A percentile compares a stretch with the other conserved stretches of the same genome.
Conservation (phyloP, 2,797 vertebrate genomes). For the Bovichtus diacanthus region DNA sequence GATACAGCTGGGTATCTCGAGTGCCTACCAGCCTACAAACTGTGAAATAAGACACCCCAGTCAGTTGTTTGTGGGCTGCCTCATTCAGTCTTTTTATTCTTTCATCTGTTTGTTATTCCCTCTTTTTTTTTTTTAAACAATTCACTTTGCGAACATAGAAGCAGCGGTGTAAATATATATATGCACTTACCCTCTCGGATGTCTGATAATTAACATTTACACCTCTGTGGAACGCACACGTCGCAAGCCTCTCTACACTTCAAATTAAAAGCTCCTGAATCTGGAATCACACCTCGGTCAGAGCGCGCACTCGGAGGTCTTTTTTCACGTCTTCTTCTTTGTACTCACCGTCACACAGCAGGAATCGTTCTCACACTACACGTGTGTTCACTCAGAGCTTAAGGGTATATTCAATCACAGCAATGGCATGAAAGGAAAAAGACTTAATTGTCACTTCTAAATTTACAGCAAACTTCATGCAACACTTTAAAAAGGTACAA, state of each 20-base stretch:
- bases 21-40: too few species aligned
- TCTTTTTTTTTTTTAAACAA: too few species aligned
- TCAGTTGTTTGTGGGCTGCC: too few species aligned
- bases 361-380: neutral
- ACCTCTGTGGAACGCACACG: constrained; percentile 9
- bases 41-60: too few species aligned
- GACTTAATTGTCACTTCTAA: constrained; percentile 48
- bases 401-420: neutral
- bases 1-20: too few species aligned
- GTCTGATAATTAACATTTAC: constrained; percentile 9
- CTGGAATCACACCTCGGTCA: constrained; percentile 11
- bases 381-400: neutral
- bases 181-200: neutral
- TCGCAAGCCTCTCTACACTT: neutral
- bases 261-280: constrained; percentile 33
- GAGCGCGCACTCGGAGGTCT: neutral
- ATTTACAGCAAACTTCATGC: constrained; percentile 38
- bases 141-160: neutral
- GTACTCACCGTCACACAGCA: constrained; percentile 10
- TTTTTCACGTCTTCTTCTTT: constrained; percentile 23
- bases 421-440: constrained; percentile 35
- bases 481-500: constrained; percentile 24
- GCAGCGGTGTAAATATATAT: neutral
- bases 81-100: too few species aligned
- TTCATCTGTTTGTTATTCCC: too few species aligned